These are phyloP conservation scores for Gymnodraco acuticeps DNA, from an alignment of 2,797 vertebrate species.

Conservation along the genomic window DNA sequence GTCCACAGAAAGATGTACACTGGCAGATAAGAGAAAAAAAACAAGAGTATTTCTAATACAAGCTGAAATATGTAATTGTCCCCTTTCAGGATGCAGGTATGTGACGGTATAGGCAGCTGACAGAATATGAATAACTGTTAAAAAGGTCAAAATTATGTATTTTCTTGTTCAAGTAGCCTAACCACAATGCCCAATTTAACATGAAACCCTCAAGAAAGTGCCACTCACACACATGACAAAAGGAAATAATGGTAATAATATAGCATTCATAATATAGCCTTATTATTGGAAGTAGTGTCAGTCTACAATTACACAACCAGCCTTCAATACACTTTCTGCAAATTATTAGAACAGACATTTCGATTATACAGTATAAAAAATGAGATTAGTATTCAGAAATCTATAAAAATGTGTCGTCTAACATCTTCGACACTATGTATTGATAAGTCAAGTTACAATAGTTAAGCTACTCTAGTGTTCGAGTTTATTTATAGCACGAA, in stretches of 20 bases:
- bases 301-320: background rate
- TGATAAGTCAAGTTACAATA: background rate
- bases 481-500: background rate
- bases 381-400: too few relatives aligned
- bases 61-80: background rate
- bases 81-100: too few relatives aligned
- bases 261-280: background rate
- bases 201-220: background rate
- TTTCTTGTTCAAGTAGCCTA: constrained; percentile 6
- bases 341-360: background rate
- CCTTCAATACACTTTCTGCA: background rate
- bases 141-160: constrained; percentile 19
- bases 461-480: background rate
- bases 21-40: background rate
- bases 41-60: background rate
- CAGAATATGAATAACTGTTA: background rate
- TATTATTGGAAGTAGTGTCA: background rate
- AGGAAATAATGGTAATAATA: background rate
- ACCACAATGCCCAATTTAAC: constrained; percentile 24
- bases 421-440: background rate
- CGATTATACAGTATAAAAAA: background rate
- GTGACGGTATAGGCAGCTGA: background rate
- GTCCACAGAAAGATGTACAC: constrained; percentile 1
- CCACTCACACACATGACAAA: constrained; percentile 2
- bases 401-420: background rate